These are phyloP conservation scores for Morelia viridis DNA, from an alignment of 2,797 vertebrate genomes.

Conservation along the genomic window DNA sequence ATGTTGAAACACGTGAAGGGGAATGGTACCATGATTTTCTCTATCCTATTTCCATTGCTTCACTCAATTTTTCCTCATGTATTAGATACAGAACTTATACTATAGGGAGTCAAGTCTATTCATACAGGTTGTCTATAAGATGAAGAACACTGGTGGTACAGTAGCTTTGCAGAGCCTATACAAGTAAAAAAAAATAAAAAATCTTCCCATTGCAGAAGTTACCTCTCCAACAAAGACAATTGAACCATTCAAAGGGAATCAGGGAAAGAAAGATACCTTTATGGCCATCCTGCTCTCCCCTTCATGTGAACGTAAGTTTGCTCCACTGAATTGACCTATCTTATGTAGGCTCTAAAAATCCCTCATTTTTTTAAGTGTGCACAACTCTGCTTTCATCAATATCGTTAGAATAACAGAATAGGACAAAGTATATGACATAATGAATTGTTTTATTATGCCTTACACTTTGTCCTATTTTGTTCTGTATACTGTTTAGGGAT, in stretches of 20 bases:
- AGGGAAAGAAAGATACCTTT: too few relatives aligned
- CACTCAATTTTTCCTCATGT: not conserved
- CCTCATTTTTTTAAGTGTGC: not conserved
- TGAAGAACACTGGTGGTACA: not conserved
- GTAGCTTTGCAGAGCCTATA: not conserved
- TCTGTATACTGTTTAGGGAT: not conserved
- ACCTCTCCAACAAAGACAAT: not conserved
- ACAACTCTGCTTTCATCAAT: not conserved
- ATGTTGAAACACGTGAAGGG: not conserved
- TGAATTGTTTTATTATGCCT: not conserved
- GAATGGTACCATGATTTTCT: not conserved
- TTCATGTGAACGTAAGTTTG: not conserved
- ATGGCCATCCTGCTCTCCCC: too few relatives aligned
- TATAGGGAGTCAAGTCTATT: not conserved
- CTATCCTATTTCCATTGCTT: not conserved
- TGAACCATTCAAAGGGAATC: not conserved
- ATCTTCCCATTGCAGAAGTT: not conserved
- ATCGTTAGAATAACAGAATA: not conserved
- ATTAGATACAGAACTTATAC: too few relatives aligned
- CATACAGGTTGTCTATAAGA: not conserved
- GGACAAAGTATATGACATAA: not conserved
- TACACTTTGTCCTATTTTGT: not conserved
- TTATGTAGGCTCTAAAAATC: not conserved
- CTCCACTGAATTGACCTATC: not conserved
- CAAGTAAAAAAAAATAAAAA: not conserved